phyloP scores from a whole-genome alignment of 2,888 invertebrate species.

The Leptinotarsa rubiginosa region DNA sequence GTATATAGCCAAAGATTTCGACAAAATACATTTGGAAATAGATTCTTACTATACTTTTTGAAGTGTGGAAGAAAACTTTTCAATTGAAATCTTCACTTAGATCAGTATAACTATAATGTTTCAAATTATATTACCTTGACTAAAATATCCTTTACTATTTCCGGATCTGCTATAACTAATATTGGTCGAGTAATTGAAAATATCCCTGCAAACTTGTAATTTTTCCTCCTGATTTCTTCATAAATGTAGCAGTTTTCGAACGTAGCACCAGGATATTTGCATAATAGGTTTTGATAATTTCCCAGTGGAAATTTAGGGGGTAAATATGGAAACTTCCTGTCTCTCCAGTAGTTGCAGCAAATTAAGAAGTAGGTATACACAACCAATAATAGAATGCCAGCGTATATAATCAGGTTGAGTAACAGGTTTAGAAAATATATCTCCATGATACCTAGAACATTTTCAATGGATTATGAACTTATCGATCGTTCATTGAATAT shows the following conservation, averaged over 20 bases:
- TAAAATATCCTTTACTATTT: slow-evolving; percentile 48
- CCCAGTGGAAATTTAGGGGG: slow-evolving; percentile 55
- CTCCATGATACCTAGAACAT: not conserved
- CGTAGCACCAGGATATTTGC: slow-evolving; percentile 33
- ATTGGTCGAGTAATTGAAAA: slow-evolving; percentile 38
- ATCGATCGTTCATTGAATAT: too few species aligned
- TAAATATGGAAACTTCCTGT: slow-evolving; percentile 45
- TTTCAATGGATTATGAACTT: too few species aligned
- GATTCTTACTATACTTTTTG: too few species aligned
- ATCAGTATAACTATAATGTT: too few species aligned
- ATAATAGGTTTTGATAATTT: slow-evolving; percentile 41
- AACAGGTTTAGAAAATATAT: not conserved
- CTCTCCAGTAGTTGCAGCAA: slow-evolving; percentile 50
- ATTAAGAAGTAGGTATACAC: slow-evolving; percentile 29
- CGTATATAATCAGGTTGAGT: not conserved
- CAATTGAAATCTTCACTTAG: too few species aligned
- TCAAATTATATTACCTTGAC: slow-evolving; percentile 40
- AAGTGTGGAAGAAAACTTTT: too few species aligned
- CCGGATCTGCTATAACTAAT: slow-evolving; percentile 49
- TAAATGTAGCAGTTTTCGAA: slow-evolving; percentile 39
- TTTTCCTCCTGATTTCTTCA: slow-evolving; percentile 33
- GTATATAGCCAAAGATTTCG: too few species aligned
- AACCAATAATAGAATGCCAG: not conserved
- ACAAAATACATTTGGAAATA: too few species aligned
- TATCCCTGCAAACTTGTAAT: slow-evolving; percentile 36